These are phyloP conservation scores for Aphrophora alni DNA, from an alignment of 2,888 invertebrate genomes.

Conservation along the genomic window DNA sequence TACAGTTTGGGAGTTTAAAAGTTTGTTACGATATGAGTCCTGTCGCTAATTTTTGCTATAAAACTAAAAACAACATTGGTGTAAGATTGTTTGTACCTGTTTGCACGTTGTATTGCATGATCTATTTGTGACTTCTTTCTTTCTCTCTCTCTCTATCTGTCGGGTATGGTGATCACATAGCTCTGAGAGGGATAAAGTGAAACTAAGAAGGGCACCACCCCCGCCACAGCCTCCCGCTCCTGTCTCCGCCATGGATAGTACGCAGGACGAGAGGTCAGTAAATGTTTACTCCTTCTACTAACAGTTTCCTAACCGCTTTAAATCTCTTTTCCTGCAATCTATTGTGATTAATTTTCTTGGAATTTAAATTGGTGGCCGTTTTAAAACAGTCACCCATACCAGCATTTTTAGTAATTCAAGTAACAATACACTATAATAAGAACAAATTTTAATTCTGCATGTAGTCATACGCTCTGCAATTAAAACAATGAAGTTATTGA, in stretches of 20 bases:
- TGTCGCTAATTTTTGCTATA: too few relatives aligned
- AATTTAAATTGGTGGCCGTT: too few relatives aligned
- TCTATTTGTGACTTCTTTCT: slow-evolving; percentile 2
- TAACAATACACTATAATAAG: too few relatives aligned
- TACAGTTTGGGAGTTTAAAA: too few relatives aligned
- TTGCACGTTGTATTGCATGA: slow-evolving; percentile 25
- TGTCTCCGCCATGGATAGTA: neutral
- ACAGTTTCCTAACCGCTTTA: neutral
- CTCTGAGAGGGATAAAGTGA: slow-evolving; percentile 31
- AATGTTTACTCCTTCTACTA: neutral
- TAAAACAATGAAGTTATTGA: too few relatives aligned
- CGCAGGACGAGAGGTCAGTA: slow-evolving; percentile 37
- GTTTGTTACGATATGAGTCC: too few relatives aligned
- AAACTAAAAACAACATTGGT: too few relatives aligned
- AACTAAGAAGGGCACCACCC: slow-evolving; percentile 27
- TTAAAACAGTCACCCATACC: too few relatives aligned
- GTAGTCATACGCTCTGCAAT: too few relatives aligned
- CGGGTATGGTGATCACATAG: slow-evolving; percentile 28
- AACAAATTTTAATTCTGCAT: too few relatives aligned
- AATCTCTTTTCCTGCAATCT: neutral
- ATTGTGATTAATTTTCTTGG: too few relatives aligned
- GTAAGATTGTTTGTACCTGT: slow-evolving; percentile 13
- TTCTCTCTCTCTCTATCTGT: slow-evolving; percentile 3
- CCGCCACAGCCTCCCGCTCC: slow-evolving; percentile 27
- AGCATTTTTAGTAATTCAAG: too few relatives aligned